These are phyloP conservation scores for Dinoponera quadriceps DNA, from an alignment of 1,140 invertebrate genomes.

Conservation along the genomic window DNA sequence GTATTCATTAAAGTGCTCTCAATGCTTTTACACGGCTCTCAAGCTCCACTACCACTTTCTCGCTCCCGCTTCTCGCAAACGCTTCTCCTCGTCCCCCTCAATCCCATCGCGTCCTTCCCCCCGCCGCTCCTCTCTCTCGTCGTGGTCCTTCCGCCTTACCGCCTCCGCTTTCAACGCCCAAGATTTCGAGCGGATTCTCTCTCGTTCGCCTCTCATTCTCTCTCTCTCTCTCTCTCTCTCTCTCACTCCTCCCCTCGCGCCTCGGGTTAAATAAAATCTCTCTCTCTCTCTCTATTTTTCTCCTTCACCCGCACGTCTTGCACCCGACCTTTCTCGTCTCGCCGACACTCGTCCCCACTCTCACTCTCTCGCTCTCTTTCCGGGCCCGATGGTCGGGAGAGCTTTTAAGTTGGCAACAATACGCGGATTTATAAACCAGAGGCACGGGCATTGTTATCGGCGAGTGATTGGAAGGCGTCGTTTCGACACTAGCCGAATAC, in stretches of 20 bases:
- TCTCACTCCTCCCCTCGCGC: not conserved
- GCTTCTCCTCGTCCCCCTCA: constrained; percentile 53
- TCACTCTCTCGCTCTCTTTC: not conserved
- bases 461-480: constrained; percentile 79
- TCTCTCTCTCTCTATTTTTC: constrained; percentile 43
- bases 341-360: not conserved
- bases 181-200: constrained; percentile 68
- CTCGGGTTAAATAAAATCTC: constrained; percentile 32
- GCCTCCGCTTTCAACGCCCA: constrained; percentile 65
- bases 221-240: constrained; percentile 10
- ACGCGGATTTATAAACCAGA: constrained; percentile 81
- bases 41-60: constrained; percentile 67
- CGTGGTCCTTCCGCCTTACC: constrained; percentile 64
- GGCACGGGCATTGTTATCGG: constrained; percentile 79
- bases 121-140: constrained; percentile 34
- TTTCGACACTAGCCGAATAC: constrained; percentile 81
- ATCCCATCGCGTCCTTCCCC: not conserved
- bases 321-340: not conserved
- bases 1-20: constrained; percentile 85
- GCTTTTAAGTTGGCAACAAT: constrained; percentile 83
- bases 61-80: constrained; percentile 69
- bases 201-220: constrained; percentile 51
- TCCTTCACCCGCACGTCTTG: not conserved
- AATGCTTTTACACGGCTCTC: constrained; percentile 81
- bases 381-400: constrained; percentile 60